Evolutionary conservation across 2,888 invertebrate species (phyloP).

Genomic region (Eristalinus sepulchralis): DNA sequence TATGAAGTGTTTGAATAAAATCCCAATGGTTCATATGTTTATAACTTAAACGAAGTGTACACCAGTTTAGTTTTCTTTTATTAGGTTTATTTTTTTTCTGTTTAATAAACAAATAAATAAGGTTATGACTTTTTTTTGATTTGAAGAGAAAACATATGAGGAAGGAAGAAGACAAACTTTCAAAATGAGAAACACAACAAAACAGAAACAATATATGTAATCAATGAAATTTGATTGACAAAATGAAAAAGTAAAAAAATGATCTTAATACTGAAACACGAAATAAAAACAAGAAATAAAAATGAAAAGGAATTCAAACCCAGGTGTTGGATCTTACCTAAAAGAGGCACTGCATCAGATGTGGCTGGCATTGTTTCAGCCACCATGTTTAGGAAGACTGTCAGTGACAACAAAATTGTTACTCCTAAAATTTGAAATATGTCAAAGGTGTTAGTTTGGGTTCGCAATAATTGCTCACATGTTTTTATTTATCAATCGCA

Average conservation of each 20-base stretch:
- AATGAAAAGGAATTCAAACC: not conserved
- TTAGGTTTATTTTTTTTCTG: conserved; percentile 35
- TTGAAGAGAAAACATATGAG: conserved; percentile 1
- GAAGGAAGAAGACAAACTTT: not conserved
- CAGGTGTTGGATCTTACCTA: conserved; percentile 84
- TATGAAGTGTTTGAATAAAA: conserved; percentile 64
- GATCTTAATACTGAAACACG: not conserved
- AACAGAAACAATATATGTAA: conserved; percentile 18
- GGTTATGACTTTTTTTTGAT: not conserved
- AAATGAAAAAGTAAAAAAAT: conserved; percentile 33
- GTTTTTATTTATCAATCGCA: conserved; percentile 15
- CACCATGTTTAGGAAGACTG: conserved; percentile 98
- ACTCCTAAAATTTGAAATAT: conserved; percentile 86
- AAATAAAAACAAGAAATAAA: conserved; percentile 10
- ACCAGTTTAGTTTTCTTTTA: conserved; percentile 57
- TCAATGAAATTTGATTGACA: conserved; percentile 19
- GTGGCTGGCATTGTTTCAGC: conserved; percentile 99
- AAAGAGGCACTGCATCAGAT: conserved; percentile 94
- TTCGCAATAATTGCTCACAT: no score
- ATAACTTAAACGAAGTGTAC: conserved; percentile 52
- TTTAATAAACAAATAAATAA: conserved; percentile 3
- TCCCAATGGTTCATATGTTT: conserved; percentile 61
- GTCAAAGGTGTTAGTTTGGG: not conserved
- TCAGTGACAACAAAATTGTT: conserved; percentile 97
- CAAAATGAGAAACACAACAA: conserved; percentile 1